Base-by-base conservation (phyloP, 2,797 vertebrate species). In the Myiothlypis coronata region DNA sequence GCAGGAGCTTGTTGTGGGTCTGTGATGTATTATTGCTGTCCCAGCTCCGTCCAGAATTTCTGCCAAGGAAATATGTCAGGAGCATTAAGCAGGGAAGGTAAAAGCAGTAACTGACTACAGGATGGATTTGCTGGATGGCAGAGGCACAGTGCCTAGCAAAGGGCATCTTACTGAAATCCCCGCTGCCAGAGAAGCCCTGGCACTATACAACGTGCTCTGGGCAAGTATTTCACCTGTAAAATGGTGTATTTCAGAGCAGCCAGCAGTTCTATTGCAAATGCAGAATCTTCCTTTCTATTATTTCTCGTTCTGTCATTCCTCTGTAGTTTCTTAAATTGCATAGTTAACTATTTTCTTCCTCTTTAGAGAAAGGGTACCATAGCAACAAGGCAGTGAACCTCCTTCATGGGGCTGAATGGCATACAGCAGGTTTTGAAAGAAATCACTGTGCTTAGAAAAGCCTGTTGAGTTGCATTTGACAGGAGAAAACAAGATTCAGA, bases 281-380 rank as follows among this genome's bases (percentile, higher is more conserved):
- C 81, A 94, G 80, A 95, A 88, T 91, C 81, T 84, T 95, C 90
- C 35, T 87, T 88, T 52, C 63, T 84, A 49, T 94, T 86, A 86
- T 78, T 95, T 82, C 68, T 76, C 69, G 44, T 81, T 76, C 69
- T 85, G 74, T 87, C 21, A 4, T 83, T 96, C 76, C 76, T 93
- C 84, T 71, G 91, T 94, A 87, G 86, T 96, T 97, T 94, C 86
- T 97, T 93, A 95, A 96, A 95, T 97, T 96, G 96, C 95, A 94
- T 96, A 97, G 96, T 97, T 96, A 97, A 96, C 93, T 91, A 91
- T 93, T 96, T 94, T 95, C 88, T 96, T 95, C 92, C 89, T 83
- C 95, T 97, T 97, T 94, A 96, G 95, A 97, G 97, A 94, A 94
- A 90, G 89, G 97, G 60, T 97, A 69, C 97, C 97, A 98, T 98